Conservation (phyloP, 2,113 vertebrate species). For the Corythaixoides concolor region DNA sequence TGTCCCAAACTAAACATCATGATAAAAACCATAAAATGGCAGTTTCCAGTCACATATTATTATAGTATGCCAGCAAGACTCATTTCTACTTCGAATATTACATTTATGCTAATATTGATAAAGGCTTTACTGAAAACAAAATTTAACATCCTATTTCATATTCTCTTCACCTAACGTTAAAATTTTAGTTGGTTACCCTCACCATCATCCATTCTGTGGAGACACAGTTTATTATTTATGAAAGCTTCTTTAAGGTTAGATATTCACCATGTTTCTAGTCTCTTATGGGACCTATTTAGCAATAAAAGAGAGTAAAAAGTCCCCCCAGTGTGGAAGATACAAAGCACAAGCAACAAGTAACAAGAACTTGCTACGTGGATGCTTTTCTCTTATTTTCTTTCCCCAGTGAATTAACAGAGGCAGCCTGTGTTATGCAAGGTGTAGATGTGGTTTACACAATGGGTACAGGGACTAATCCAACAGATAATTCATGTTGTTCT, state of each 20-base stretch:
- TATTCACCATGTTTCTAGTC: background rate
- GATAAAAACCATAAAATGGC: background rate
- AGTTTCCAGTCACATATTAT: background rate
- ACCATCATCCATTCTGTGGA: background rate
- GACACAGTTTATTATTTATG: background rate
- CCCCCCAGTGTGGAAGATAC: background rate
- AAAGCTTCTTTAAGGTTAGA: background rate
- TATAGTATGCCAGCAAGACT: background rate
- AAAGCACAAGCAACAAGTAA: background rate
- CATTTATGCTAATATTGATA: background rate
- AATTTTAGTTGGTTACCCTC: background rate
- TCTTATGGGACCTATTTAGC: background rate
- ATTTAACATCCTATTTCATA: background rate
- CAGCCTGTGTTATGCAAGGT: background rate
- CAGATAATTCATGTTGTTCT: background rate
- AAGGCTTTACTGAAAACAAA: background rate
- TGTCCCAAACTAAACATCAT: background rate
- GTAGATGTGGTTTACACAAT: background rate
- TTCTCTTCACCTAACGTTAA: background rate
- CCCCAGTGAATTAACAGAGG: background rate
- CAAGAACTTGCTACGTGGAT: background rate
- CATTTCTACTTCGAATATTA: background rate
- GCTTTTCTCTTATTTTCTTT: background rate
- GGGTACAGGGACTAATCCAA: background rate
- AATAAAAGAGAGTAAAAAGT: background rate